Evolutionary conservation across 2,888 invertebrate species (phyloP).

Genomic region (Spialia ferax): DNA sequence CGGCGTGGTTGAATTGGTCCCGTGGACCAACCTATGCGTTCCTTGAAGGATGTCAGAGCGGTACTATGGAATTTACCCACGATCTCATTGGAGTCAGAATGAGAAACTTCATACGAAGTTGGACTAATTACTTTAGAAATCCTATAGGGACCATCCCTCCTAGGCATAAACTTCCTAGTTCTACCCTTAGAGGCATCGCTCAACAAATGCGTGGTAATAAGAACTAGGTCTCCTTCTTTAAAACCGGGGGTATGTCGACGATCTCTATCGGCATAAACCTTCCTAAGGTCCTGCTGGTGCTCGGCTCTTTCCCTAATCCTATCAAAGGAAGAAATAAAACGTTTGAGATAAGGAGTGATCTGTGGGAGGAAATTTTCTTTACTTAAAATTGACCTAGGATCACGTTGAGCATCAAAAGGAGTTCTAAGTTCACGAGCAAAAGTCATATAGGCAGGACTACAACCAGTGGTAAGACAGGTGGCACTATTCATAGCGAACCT

Average conservation of each 20-base stretch:
- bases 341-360: slow-evolving; percentile 42
- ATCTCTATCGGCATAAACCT: not conserved
- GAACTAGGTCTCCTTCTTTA: slow-evolving; percentile 32
- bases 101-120: not conserved
- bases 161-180: slow-evolving; percentile 27
- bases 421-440: slow-evolving; percentile 52
- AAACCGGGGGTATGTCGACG: slow-evolving; percentile 15
- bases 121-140: slow-evolving; percentile 15
- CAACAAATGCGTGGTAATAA: slow-evolving; percentile 19
- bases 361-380: slow-evolving; percentile 46
- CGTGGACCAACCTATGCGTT: slow-evolving; percentile 2
- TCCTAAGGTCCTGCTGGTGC: not conserved
- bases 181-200: slow-evolving; percentile 37
- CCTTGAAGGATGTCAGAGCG: not conserved
- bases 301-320: slow-evolving; percentile 23
- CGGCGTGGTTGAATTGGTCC: not conserved
- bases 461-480: slow-evolving; percentile 42
- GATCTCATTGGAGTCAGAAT: not conserved
- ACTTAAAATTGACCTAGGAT: slow-evolving; percentile 38
- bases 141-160: slow-evolving; percentile 27
- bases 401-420: slow-evolving; percentile 34
- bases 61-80: not conserved
- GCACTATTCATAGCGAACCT: slow-evolving; percentile 41
- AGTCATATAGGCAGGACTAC: slow-evolving; percentile 50
- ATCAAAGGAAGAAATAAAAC: slow-evolving; percentile 37